A percentile compares a stretch with the other conserved stretches of the same genome.
Conservation (phyloP, 1,140 invertebrate species). For the Aricia agestis region DNA sequence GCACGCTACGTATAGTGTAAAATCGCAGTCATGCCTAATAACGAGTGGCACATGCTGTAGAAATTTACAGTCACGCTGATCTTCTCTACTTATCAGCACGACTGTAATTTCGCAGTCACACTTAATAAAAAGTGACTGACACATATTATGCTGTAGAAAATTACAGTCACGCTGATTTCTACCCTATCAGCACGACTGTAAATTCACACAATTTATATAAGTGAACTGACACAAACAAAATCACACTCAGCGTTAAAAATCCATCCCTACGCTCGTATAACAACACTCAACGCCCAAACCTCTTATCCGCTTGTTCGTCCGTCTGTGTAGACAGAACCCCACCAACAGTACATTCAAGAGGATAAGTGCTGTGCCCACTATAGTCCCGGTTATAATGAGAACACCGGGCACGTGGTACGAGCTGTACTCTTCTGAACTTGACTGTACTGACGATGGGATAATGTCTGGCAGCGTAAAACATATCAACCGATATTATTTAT, state of each 20-base stretch:
- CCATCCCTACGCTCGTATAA: slow-evolving; percentile 4
- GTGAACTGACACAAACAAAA: no score
- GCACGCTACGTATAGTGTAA: no score
- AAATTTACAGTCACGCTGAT: no score
- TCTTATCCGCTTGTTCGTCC: slow-evolving; percentile 84
- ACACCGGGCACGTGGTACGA: slow-evolving; percentile 68
- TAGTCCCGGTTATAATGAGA: slow-evolving; percentile 73
- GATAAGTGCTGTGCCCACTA: slow-evolving; percentile 79
- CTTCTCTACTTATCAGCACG: no score
- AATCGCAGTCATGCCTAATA: no score
- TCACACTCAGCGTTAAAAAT: slow-evolving; percentile 4
- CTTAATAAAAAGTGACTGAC: no score
- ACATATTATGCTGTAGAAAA: no score
- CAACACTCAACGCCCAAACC: slow-evolving; percentile 57
- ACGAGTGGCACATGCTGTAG: no score
- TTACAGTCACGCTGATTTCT: no score
- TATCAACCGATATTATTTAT: slow-evolving; percentile 12
- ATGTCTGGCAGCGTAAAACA: slow-evolving; percentile 53
- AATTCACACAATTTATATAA: no score
- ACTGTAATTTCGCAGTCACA: no score
- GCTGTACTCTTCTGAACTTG: slow-evolving; percentile 69
- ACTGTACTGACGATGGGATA: slow-evolving; percentile 70
- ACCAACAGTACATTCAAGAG: slow-evolving; percentile 91
- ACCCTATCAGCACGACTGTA: no score
- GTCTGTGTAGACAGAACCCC: slow-evolving; percentile 89